Base-by-base conservation (phyloP, 2,888 invertebrate species). In the Meganola albula region DNA sequence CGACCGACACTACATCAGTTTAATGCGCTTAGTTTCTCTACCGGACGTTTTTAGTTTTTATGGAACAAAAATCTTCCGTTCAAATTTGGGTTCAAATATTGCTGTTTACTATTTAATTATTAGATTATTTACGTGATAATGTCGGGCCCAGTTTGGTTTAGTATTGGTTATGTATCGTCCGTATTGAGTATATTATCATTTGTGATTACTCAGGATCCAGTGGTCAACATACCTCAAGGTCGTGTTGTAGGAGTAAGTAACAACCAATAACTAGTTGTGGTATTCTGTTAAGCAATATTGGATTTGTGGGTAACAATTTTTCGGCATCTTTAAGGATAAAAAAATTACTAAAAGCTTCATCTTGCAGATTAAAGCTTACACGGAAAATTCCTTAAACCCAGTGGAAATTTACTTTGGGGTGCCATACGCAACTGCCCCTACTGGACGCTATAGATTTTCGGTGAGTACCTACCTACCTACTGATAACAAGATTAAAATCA, bases 401-500 rank as follows among this genome's bases (percentile, higher is more conserved):
- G 88, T 92, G 3, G 91, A 91, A 70, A 90, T 91, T 29, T 94
- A 89, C 70, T 85, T 91, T 48, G 93, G 95, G 10, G 89, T 96
- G 39, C 96, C 95, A 0, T 96, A 93, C 60, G 95, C 95, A 12
- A 88, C 90, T 44, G 89, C 95, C 8, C 95, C 95, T 0, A 63
- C 90, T 27, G 93, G 91, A n/a, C 77, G 88, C 48, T 79, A 91
- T 28, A 87, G 96, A 63, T 96, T 96, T 84, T 87, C 91, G 59
- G 93, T 92, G 66, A 48, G 77, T 61, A n/a, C n/a, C n/a, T 10
- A 37, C 59, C 12, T 36, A 24, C 6, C 6, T 23, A 22, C 3
- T 36, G 13, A n/a, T 28, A 26, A 10, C 24, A 14, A 12, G 14
- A n/a, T n/a, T n/a, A n/a, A n/a, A n/a, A n/a, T n/a, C n/a, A n/a